Evolutionary conservation across 2,113 vertebrate species (phyloP).

Genomic region (Gobio gobio): DNA sequence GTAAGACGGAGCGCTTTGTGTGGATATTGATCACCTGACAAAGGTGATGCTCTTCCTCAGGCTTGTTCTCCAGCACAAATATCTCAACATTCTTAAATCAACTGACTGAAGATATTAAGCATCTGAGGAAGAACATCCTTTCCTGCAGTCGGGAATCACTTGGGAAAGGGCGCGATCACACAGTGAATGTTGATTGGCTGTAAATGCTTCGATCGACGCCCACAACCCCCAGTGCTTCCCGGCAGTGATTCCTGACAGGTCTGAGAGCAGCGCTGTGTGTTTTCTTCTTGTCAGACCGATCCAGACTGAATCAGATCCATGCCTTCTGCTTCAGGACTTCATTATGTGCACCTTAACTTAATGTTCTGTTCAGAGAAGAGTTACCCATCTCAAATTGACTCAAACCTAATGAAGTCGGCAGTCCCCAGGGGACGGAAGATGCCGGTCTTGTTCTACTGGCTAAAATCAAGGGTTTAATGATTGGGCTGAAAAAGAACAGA

Average conservation of each 20-base stretch:
- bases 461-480: not conserved
- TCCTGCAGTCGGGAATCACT: not conserved
- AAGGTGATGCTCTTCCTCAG: too few species aligned
- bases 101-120: too few species aligned
- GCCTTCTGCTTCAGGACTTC: not conserved
- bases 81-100: too few species aligned
- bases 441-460: not conserved
- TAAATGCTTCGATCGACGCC: not conserved
- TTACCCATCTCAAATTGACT: not conserved
- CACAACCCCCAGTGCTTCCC: not conserved
- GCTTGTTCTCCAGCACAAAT: too few species aligned
- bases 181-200: not conserved
- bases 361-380: not conserved
- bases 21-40: not conserved
- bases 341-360: not conserved
- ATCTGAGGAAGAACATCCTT: too few species aligned
- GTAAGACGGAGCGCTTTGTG: slow-evolving; percentile 73
- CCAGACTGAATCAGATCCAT: slow-evolving; percentile 53
- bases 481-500: not conserved
- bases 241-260: slow-evolving; percentile 50
- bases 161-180: not conserved
- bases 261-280: slow-evolving; percentile 11
- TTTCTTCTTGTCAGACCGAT: not conserved
- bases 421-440: not conserved
- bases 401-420: not conserved